Conservation (phyloP, 2,113 vertebrate genomes). For the Scomber scombrus region DNA sequence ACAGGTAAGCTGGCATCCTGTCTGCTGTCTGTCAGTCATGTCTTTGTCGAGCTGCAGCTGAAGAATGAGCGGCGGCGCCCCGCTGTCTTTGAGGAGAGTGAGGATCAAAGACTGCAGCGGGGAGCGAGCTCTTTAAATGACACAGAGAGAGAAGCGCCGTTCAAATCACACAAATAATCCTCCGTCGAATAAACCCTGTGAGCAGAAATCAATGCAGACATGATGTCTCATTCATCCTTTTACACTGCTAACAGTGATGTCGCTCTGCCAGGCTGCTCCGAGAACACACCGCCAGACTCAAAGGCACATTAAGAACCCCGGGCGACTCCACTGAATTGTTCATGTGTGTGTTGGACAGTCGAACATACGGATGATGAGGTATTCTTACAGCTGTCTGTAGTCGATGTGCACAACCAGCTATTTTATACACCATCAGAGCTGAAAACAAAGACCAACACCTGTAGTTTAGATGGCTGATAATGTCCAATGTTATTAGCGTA, state of each 20-base stretch:
- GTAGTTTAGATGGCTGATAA: no score
- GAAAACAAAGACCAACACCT: no score
- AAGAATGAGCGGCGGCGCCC: constrained; percentile 7
- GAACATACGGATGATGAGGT: background rate
- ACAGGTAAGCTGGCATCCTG: background rate
- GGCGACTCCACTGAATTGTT: background rate
- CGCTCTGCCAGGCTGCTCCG: background rate
- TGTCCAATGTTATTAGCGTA: background rate
- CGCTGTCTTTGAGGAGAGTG: background rate
- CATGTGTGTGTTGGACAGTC: background rate
- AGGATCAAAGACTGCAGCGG: constrained; percentile 23
- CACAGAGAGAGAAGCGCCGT: background rate
- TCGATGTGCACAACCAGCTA: background rate
- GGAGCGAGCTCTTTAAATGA: constrained; percentile 17
- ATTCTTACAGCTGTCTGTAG: background rate
- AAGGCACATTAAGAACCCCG: no score
- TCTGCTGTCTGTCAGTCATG: constrained; percentile 12
- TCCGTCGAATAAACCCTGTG: constrained; percentile 20
- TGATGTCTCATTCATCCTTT: constrained; percentile 5
- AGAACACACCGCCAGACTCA: background rate
- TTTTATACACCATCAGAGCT: no score
- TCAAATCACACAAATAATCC: constrained; percentile 25
- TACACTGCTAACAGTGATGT: background rate
- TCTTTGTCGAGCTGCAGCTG: background rate
- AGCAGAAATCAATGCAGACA: constrained; percentile 29